Percentiles rank a stretch among this genome's conserved stretches.
phyloP scores from a whole-genome alignment of 2,113 vertebrate species.

The Lagenorhynchus albirostris region DNA sequence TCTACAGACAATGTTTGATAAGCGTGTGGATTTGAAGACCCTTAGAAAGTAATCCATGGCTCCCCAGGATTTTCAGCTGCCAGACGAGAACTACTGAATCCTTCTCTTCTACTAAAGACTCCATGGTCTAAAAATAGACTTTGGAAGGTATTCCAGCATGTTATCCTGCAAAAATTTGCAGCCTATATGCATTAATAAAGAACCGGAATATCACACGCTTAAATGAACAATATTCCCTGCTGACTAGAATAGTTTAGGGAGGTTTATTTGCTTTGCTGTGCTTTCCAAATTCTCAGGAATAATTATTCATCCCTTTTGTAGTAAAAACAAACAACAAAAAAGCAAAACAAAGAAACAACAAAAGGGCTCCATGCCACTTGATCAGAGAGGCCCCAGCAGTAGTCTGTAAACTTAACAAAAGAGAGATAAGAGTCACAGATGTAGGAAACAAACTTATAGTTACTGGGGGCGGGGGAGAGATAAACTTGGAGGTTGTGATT shows the following conservation, averaged over 20 bases:
- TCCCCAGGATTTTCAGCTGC: background rate
- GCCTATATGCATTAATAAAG: background rate
- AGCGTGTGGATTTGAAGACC: background rate
- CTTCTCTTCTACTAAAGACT: background rate
- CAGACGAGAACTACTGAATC: background rate
- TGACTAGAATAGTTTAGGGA: background rate
- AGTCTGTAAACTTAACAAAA: background rate
- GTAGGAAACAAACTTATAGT: background rate
- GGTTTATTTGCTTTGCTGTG: background rate
- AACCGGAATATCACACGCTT: background rate
- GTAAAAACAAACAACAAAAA: slow-evolving; percentile 30
- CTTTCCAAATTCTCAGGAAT: background rate
- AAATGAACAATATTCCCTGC: background rate
- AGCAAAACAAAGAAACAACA: background rate
- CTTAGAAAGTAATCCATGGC: background rate
- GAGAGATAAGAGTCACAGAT: background rate
- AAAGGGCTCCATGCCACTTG: background rate
- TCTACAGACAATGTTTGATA: background rate
- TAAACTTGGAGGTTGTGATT: background rate
- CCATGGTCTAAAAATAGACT: background rate
- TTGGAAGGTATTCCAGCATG: background rate
- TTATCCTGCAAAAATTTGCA: background rate
- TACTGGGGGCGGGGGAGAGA: background rate
- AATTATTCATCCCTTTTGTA: background rate
- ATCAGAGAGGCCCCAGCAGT: background rate